These are phyloP conservation scores for Potamilus streckersoni DNA, from an alignment of 1,140 invertebrate species.

Conservation along the genomic window DNA sequence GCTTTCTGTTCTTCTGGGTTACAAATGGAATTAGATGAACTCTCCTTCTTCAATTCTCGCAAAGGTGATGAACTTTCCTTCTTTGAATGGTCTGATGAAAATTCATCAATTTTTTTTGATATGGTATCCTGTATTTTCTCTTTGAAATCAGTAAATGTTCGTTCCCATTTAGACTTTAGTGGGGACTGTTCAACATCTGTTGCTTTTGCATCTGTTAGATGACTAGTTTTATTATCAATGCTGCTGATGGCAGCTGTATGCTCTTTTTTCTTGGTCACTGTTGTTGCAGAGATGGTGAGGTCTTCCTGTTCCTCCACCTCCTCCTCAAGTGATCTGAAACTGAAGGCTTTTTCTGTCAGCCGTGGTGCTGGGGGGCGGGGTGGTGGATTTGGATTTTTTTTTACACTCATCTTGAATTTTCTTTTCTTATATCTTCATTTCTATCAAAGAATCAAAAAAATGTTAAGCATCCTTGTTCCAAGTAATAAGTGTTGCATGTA, in stretches of 20 bases:
- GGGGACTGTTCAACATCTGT: constrained; percentile 8
- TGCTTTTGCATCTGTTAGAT: not conserved
- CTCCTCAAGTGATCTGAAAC: constrained; percentile 57
- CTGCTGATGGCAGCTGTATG: not conserved
- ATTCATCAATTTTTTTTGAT: constrained; percentile 52
- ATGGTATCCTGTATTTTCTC: constrained; percentile 48
- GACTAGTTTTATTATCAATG: too few relatives aligned
- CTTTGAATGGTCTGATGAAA: constrained; percentile 42
- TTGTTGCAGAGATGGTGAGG: constrained; percentile 40
- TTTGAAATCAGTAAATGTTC: constrained; percentile 33
- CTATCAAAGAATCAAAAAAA: not conserved
- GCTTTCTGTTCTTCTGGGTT: too few relatives aligned
- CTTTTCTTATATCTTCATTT: not conserved
- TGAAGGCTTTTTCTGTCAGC: constrained; percentile 37
- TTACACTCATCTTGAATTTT: constrained; percentile 36
- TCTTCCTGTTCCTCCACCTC: constrained; percentile 59
- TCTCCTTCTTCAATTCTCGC: too few relatives aligned
- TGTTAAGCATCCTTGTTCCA: too few relatives aligned
- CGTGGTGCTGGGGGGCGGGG: constrained; percentile 44
- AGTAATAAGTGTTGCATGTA: too few relatives aligned
- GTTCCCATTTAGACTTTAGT: constrained; percentile 1
- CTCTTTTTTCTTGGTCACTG: not conserved
- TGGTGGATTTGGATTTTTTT: constrained; percentile 31
- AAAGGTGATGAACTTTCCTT: constrained; percentile 4
- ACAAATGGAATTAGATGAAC: too few relatives aligned